Base-by-base conservation (phyloP, 1,140 invertebrate species). In the Drosophila elegans region DNA sequence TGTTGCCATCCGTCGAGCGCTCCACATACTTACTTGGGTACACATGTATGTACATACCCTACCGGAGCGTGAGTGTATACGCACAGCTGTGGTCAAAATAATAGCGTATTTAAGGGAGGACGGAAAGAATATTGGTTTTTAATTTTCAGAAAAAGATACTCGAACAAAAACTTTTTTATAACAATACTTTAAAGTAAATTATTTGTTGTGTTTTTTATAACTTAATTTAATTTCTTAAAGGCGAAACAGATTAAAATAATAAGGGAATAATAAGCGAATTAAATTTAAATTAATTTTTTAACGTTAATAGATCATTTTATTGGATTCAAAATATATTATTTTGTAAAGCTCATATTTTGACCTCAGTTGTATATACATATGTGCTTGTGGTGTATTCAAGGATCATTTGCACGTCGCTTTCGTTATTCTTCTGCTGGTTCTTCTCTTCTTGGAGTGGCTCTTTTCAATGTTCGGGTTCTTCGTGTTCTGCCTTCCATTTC, bases 341-440 rank as follows among this genome's bases (percentile, higher is more conserved):
- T n/a, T 44, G 4, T 16, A 3, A 1, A 21, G 11, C 57, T 42
- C 34, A 25, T 38, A 38, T 29, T n/a, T 21, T 51, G 21, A 29
- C n/a, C 60, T 29, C n/a, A 1, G 21, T 27, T 66, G 59, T 78
- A 68, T 60, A 57, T 62, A 56, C 53, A 52, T 64, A 69, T 78
- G 60, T 67, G 69, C 45, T 74, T 69, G 16, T 21, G 16, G 16
- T 21, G 16, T 21, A 78, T 86, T 79, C 62, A 86, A 86, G 83
- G 83, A 86, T 86, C 83, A 72, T 86, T 80, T 75, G 69, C 53
- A 63, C 74, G 60, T 83, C 72, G 76, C 69, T 67, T 79, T 82
- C 36, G 75, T 76, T 74, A 62, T 62, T 57, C 52, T 54, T 72
- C 32, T 52, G 38, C 46, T 52, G 42, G 42, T 68, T 51, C 53